Conservation (phyloP, 1,140 invertebrate species). For the Panonychus citri region DNA sequence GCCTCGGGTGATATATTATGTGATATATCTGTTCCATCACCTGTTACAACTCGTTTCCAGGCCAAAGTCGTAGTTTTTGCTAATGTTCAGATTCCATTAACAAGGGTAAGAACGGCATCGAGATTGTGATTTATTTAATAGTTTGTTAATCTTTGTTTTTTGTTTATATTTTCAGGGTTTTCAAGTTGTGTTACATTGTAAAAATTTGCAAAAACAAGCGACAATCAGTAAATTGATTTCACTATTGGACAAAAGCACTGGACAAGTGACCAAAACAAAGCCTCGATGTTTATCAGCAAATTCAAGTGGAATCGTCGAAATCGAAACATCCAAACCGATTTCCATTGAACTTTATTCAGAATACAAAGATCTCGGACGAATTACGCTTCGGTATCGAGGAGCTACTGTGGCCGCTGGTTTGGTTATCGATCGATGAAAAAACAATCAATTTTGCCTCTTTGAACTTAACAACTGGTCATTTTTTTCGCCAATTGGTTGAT, state of each 20-base stretch:
- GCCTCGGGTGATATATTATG: constrained; percentile 62
- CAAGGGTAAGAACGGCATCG: constrained; percentile 43
- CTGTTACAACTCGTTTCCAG: constrained; percentile 52
- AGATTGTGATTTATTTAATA: too few species aligned
- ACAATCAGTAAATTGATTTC: constrained; percentile 58
- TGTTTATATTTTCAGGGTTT: constrained; percentile 14
- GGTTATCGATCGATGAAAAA: too few species aligned
- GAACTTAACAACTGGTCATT: too few species aligned
- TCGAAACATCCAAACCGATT: constrained; percentile 50
- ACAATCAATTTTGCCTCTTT: too few species aligned
- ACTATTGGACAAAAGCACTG: constrained; percentile 67
- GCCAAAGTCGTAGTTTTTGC: constrained; percentile 83
- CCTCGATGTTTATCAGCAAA: constrained; percentile 67
- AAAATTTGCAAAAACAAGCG: constrained; percentile 68
- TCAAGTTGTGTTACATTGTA: constrained; percentile 61
- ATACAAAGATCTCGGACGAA: constrained; percentile 69
- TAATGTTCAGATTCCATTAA: constrained; percentile 57
- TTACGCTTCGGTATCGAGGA: constrained; percentile 66
- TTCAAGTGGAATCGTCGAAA: constrained; percentile 67
- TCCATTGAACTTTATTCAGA: constrained; percentile 76
- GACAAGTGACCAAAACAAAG: constrained; percentile 67
- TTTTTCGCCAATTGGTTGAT: too few species aligned
- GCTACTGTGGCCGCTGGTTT: constrained; percentile 81
- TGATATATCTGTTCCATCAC: constrained; percentile 49
- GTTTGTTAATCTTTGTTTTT: constrained; percentile 1